Base-by-base conservation (phyloP, 2,888 invertebrate species). In the Cantharis lateralis region DNA sequence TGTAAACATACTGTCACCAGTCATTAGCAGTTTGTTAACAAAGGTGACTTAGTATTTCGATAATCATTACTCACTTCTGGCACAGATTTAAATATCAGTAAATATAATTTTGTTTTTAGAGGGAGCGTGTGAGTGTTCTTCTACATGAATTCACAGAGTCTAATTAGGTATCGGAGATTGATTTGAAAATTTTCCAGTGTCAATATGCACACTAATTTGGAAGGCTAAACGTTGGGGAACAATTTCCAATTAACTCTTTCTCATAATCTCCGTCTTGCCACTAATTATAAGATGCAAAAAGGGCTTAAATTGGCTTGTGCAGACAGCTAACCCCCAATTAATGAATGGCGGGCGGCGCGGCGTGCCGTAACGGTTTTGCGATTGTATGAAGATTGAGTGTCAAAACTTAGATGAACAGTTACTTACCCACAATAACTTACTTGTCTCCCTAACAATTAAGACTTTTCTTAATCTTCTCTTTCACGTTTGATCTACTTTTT, bases 171-270 rank as follows among this genome's bases (percentile, higher is more conserved):
- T 80, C 72, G 79, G 74, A 84, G 82, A 84, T 84, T 83, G 83
- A 84, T 85, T 84, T 82, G 82, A 81, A 81, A 83, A 82, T 83
- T 83, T 84, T 82, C 81, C 68, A 78, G 77, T 80, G 80, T 81
- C 81, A 79, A 79, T 79, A 79, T 79, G 79, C 76, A 80, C 77
- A 71, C 79, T 81, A 80, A 82, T 83, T 81, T 80, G 70, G 77
- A 77, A 79, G 81, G 78, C 81, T 81, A 81, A 81, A 80, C 81
- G 80, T 80, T 75, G 81, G 82, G 80, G 85, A 86, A 85, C 86
- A 86, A 85, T 86, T 87, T 86, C 86, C 85, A 87, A 87, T 87
- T 86, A 87, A 87, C 86, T 86, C 86, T 84, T 87, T 85, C 85
- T 84, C 83, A 84, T 87, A 86, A 87, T 86, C 85, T 85, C 82